Evolutionary conservation across 1,140 invertebrate species (phyloP).

Genomic region (Lepidotrigona ventralis): DNA sequence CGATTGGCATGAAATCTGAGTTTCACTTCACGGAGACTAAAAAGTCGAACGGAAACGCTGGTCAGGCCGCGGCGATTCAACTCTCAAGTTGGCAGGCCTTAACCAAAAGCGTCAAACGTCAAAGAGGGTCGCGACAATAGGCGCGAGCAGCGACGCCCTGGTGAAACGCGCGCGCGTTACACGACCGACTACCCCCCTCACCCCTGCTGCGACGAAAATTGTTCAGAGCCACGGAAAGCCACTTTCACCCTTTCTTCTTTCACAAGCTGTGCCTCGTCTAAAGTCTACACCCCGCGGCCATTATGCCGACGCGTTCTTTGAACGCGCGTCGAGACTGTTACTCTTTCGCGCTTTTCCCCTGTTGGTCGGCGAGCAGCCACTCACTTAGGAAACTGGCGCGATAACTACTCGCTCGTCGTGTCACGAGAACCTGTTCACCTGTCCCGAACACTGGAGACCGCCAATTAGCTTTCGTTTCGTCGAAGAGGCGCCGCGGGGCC

Average conservation of each 20-base stretch:
- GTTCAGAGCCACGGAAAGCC: background rate
- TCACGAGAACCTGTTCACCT: background rate
- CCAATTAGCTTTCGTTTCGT: slow-evolving; percentile 10
- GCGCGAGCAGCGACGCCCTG: background rate
- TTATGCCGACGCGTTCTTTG: background rate
- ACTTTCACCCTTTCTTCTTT: background rate
- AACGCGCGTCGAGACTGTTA: slow-evolving; percentile 7
- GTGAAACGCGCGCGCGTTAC: background rate
- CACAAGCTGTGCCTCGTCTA: background rate
- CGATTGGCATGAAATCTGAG: background rate
- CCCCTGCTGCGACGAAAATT: background rate
- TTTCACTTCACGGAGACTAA: background rate
- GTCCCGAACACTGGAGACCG: background rate
- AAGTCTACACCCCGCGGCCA: background rate
- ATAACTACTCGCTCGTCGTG: background rate
- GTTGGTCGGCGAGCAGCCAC: background rate
- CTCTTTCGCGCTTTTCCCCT: background rate
- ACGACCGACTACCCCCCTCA: no score
- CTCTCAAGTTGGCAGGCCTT: background rate
- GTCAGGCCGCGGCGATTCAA: background rate
- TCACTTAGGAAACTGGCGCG: background rate
- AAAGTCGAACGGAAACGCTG: background rate
- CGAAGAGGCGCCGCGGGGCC: background rate
- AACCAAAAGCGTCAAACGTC: background rate
- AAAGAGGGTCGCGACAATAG: background rate